phyloP scores from a whole-genome alignment of 2,797 vertebrate species.

The Crax fasciolata region DNA sequence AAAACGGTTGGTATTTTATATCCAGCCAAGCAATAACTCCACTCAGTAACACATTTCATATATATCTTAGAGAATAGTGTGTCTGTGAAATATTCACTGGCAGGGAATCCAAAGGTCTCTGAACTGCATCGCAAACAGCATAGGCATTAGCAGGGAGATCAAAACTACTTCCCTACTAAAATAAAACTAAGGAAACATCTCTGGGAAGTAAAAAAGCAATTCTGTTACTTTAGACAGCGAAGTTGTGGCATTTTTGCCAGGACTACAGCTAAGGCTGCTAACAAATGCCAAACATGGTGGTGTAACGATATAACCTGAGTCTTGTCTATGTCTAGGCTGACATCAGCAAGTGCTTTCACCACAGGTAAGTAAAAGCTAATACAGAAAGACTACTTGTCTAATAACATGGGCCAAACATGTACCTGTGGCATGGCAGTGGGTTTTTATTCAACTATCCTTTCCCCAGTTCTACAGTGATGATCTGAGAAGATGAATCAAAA shows the following conservation, averaged over 20 bases:
- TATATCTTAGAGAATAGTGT: not conserved
- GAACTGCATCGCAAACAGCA: not conserved
- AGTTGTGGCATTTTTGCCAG: not conserved
- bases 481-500: not conserved
- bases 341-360: not conserved
- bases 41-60: not conserved
- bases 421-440: not conserved
- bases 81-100: not conserved
- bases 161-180: not conserved
- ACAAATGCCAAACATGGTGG: rapidly evolving
- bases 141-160: not conserved
- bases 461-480: not conserved
- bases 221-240: not conserved
- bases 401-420: rapidly evolving
- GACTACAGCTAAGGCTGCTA: not conserved
- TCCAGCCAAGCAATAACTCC: not conserved
- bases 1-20: not conserved
- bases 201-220: not conserved
- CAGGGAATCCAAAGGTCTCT: not conserved
- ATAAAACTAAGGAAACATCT: not conserved
- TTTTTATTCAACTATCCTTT: not conserved
- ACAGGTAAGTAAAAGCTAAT: not conserved
- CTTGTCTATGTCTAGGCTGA: not conserved
- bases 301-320: rapidly evolving
- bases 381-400: not conserved